Conservation (phyloP, 2,797 vertebrate genomes). For the Staurois parvus region DNA sequence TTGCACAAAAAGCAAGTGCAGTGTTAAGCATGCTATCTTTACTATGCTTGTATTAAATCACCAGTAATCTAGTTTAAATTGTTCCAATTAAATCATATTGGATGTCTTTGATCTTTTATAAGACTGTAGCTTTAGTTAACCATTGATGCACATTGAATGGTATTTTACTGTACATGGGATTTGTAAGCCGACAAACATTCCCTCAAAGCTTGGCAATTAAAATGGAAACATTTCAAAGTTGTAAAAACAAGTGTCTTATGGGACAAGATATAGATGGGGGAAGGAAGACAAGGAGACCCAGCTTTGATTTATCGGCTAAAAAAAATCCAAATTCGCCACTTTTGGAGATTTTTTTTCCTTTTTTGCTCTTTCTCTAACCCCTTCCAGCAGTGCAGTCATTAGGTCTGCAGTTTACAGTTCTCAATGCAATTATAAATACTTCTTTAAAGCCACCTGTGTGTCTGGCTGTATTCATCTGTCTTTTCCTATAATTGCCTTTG, state of each 20-base stretch:
- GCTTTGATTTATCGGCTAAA: slow-evolving; percentile 53
- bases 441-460: slow-evolving; percentile 30
- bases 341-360: slow-evolving; percentile 5
- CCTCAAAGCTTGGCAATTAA: neutral
- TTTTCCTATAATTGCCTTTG: slow-evolving; percentile 32
- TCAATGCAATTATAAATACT: slow-evolving; percentile 25
- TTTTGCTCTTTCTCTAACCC: neutral
- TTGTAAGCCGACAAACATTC: neutral
- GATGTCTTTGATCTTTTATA: neutral
- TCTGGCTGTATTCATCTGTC: slow-evolving; percentile 32
- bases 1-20: neutral
- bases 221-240: neutral
- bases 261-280: slow-evolving; percentile 23
- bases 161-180: neutral
- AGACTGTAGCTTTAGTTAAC: neutral
- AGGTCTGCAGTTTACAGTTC: slow-evolving; percentile 20
- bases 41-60: neutral
- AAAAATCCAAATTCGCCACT: slow-evolving; percentile 31
- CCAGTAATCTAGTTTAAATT: neutral
- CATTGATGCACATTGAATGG: neutral
- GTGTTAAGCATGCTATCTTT: neutral
- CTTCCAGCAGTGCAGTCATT: slow-evolving; percentile 40
- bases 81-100: neutral
- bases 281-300: slow-evolving; percentile 22
- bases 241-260: neutral